phyloP scores from a whole-genome alignment of 1,140 invertebrate genomes.

The Drosophila orena region DNA sequence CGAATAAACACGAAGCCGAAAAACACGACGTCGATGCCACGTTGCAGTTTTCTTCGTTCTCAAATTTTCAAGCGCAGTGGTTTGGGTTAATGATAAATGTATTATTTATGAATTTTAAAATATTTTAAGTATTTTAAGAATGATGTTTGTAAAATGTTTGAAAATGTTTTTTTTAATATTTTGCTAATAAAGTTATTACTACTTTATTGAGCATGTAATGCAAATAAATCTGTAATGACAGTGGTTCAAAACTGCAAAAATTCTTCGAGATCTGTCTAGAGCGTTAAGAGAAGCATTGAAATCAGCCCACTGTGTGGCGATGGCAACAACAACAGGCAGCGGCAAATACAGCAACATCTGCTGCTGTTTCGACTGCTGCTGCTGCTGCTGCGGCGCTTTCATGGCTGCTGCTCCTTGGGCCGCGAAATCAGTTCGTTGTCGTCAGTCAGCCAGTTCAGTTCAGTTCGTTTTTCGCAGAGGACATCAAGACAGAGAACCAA shows the following conservation, averaged over 20 bases:
- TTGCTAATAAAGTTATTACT: no score
- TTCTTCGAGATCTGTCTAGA: constrained; percentile 2
- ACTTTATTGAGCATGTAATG: no score
- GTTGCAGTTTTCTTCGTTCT: constrained; percentile 61
- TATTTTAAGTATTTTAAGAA: background rate
- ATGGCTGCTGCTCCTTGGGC: constrained; percentile 59
- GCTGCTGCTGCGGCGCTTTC: constrained; percentile 35
- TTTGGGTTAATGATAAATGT: background rate
- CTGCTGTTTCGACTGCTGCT: constrained; percentile 52
- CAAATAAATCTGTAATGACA: no score
- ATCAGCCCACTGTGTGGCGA: constrained; percentile 6
- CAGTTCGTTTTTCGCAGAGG: constrained; percentile 59
- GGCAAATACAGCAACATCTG: constrained; percentile 62
- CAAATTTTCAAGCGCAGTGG: constrained; percentile 53
- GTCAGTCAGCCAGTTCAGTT: constrained; percentile 69
- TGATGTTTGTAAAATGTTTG: background rate
- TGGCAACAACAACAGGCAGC: constrained; percentile 19
- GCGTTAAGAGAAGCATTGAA: background rate
- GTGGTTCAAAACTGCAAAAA: background rate
- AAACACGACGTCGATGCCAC: constrained; percentile 60
- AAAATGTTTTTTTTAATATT: no score
- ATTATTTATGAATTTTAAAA: no score
- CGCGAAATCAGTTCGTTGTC: constrained; percentile 76
- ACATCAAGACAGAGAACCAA: constrained; percentile 31
- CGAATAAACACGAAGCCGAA: constrained; percentile 37